Evolutionary conservation across 92 coral and sea anemone species (phyloP).

Genomic region (Phenganax subtilis): DNA sequence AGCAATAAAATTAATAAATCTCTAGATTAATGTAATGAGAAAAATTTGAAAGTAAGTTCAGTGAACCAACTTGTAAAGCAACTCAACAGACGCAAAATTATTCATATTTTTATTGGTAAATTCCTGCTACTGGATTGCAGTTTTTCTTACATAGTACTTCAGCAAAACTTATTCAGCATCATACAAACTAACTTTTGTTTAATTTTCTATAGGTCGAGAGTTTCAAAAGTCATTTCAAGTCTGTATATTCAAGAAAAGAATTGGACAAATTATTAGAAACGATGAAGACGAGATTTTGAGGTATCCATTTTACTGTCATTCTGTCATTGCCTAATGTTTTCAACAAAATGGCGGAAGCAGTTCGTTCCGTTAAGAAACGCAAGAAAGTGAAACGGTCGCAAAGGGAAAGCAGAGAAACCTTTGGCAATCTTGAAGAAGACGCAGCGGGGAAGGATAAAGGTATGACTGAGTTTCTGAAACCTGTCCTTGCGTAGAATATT

Average conservation of each 20-base stretch:
- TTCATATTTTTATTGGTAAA: too few species aligned
- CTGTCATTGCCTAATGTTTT: conserved; percentile 25
- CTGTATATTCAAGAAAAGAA: background rate
- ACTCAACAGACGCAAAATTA: too few species aligned
- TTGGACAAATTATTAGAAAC: background rate
- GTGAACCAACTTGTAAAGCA: too few species aligned
- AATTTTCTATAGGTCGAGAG: too few species aligned
- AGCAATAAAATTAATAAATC: too few species aligned
- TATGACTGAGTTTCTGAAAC: background rate
- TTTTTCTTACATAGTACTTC: too few species aligned
- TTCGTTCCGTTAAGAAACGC: conserved; percentile 73
- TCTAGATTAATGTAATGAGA: too few species aligned
- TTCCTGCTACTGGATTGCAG: too few species aligned
- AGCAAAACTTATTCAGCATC: too few species aligned
- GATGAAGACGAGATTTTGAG: background rate
- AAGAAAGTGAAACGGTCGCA: conserved; percentile 59
- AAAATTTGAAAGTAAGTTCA: too few species aligned
- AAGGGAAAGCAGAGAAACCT: conserved; percentile 21
- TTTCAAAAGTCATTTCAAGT: too few species aligned
- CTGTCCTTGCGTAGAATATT: background rate
- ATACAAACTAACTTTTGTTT: too few species aligned
- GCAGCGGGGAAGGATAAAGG: conserved; percentile 24
- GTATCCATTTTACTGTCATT: conserved; percentile 5
- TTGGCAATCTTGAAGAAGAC: conserved; percentile 4
- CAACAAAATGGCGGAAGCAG: conserved; percentile 78